A percentile compares a stretch with the other conserved stretches of the same genome.
Evolutionary conservation across 2,113 vertebrate species (phyloP).

Genomic region (Mola mola): DNA sequence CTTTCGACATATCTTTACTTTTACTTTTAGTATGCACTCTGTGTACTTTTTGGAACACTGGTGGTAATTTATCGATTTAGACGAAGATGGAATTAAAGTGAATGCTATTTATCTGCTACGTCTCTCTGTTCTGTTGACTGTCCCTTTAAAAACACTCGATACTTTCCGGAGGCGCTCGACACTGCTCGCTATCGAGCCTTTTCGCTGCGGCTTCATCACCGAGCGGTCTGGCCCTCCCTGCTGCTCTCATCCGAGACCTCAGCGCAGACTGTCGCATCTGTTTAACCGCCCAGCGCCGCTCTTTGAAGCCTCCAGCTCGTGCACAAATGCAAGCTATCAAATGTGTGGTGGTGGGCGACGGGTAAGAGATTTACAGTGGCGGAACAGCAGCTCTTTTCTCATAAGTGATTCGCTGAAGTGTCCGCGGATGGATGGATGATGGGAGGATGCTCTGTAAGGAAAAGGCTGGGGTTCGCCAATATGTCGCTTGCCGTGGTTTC

Average conservation of each 20-base stretch:
- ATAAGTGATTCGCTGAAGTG: constrained; percentile 38
- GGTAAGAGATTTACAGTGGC: constrained; percentile 69
- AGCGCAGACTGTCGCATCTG: constrained; percentile 45
- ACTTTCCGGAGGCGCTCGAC: constrained; percentile 71
- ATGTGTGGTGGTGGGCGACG: constrained; percentile 86
- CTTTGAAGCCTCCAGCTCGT: constrained; percentile 46
- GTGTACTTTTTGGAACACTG: too few relatives aligned
- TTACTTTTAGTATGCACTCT: too few relatives aligned
- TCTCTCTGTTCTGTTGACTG: too few relatives aligned
- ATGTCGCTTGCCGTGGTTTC: constrained; percentile 25
- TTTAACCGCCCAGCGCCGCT: constrained; percentile 25
- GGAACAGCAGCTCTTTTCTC: background rate
- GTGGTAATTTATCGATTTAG: too few relatives aligned
- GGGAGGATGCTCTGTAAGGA: constrained; percentile 74
- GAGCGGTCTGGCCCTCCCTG: constrained; percentile 69
- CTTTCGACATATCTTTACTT: too few relatives aligned
- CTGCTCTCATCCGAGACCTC: constrained; percentile 63
- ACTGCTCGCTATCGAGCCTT: constrained; percentile 50
- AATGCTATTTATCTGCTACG: too few relatives aligned
- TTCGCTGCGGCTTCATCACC: constrained; percentile 79
- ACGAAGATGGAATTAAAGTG: too few relatives aligned
- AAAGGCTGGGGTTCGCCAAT: constrained; percentile 65
- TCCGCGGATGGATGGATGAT: constrained; percentile 58
- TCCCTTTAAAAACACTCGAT: constrained; percentile 76
- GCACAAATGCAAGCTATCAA: constrained; percentile 85